Conservation (phyloP, 2,113 vertebrate genomes). For the Mustelus asterias region DNA sequence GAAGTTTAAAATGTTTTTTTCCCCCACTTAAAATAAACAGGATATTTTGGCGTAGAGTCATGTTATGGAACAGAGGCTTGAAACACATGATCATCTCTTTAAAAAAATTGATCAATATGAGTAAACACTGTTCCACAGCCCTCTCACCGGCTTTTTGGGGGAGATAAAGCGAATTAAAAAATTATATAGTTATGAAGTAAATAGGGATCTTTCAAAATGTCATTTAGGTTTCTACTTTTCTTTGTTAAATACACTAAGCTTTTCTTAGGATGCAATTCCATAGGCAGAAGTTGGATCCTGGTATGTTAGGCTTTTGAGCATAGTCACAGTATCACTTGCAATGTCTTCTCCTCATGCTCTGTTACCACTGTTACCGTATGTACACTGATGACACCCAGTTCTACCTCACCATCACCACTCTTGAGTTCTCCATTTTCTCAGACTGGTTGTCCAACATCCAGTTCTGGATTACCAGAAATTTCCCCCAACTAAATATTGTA, state of each 20-base stretch:
- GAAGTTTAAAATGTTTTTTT: no score
- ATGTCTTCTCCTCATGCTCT: background rate
- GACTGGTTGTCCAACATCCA: background rate
- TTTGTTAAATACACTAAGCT: background rate
- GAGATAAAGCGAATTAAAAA: background rate
- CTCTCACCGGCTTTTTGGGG: background rate
- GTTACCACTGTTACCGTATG: background rate
- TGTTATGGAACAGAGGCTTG: background rate
- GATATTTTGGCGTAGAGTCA: no score
- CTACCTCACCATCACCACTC: background rate
- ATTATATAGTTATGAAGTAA: background rate
- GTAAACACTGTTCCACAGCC: background rate
- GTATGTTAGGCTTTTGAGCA: background rate
- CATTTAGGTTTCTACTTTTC: background rate
- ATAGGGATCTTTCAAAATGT: background rate
- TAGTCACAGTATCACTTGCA: background rate
- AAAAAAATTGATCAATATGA: background rate
- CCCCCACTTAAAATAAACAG: no score
- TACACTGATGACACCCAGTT: background rate
- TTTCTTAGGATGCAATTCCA: background rate
- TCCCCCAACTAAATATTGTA: background rate
- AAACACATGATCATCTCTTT: background rate
- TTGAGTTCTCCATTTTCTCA: background rate
- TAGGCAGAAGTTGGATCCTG: background rate
- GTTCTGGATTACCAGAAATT: background rate